Evolutionary conservation across 2,888 invertebrate genomes (phyloP).

Genomic region (Netelia fuscicornis): DNA sequence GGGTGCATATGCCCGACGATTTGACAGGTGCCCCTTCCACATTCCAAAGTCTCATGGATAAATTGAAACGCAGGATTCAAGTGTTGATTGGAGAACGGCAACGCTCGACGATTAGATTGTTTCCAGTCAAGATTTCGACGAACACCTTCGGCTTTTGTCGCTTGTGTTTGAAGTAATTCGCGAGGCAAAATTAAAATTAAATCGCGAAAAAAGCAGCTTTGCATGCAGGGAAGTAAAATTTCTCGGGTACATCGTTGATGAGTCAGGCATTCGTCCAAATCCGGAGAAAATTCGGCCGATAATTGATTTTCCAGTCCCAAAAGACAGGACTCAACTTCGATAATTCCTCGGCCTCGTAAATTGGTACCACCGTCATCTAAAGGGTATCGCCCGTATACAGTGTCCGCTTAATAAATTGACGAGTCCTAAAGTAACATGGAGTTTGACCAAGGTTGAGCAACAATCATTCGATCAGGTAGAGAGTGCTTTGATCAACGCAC

Average conservation of each 20-base stretch:
- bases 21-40: constrained; percentile 59
- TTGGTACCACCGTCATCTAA: constrained; percentile 60
- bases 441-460: constrained; percentile 12
- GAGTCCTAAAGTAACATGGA: constrained; percentile 42
- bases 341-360: constrained; percentile 51
- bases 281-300: constrained; percentile 56
- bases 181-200: constrained; percentile 44
- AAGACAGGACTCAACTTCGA: constrained; percentile 1
- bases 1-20: constrained; percentile 56
- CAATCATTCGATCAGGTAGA: constrained; percentile 48
- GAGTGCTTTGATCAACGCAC: constrained; percentile 33
- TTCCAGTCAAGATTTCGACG: not conserved
- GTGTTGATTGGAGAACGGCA: constrained; percentile 41
- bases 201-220: constrained; percentile 57
- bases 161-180: constrained; percentile 44
- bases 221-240: constrained; percentile 50
- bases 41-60: constrained; percentile 56
- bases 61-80: constrained; percentile 32
- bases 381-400: constrained; percentile 48
- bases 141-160: constrained; percentile 42
- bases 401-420: constrained; percentile 57
- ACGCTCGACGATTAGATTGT: constrained; percentile 54
- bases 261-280: constrained; percentile 45
- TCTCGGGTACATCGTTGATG: constrained; percentile 56
- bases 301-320: constrained; percentile 27